Conservation (phyloP, 2,888 invertebrate species). For the Linnaemya vulpina region DNA sequence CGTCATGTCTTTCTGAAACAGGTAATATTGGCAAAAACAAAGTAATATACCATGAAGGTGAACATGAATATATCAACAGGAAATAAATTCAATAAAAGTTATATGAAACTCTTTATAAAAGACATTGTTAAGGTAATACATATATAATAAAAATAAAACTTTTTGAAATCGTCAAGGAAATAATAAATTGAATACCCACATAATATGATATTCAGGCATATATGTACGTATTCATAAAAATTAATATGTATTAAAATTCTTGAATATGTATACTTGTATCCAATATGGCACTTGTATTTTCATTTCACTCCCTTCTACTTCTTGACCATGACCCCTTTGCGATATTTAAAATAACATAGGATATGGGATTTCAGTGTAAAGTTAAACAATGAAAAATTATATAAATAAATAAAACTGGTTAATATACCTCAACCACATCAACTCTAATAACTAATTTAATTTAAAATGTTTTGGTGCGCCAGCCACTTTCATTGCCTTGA, state of each 20-base stretch:
- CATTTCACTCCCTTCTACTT: not conserved
- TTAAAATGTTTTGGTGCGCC: slow-evolving; percentile 35
- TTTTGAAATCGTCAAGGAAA: slow-evolving; percentile 45
- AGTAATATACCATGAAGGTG: not conserved
- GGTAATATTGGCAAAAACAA: slow-evolving; percentile 29
- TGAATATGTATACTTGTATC: not conserved
- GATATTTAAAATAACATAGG: slow-evolving; percentile 5
- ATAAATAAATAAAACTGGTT: slow-evolving; percentile 35
- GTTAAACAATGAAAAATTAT: not conserved
- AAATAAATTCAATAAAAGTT: not conserved
- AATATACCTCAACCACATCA: not conserved
- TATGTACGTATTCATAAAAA: not conserved
- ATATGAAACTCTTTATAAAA: not conserved
- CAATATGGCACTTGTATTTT: slow-evolving; percentile 12
- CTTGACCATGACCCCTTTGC: not conserved
- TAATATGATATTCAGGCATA: no score
- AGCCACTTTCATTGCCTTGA: slow-evolving; percentile 59
- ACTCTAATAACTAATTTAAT: not conserved
- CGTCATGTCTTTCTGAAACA: no score
- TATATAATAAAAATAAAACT: slow-evolving; percentile 19
- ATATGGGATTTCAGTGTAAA: not conserved
- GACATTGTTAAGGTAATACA: not conserved
- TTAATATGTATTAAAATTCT: not conserved
- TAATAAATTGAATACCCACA: not conserved
- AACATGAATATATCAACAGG: not conserved